Evolutionary conservation across 2,113 vertebrate genomes (phyloP).

Genomic region (Geococcyx californianus): DNA sequence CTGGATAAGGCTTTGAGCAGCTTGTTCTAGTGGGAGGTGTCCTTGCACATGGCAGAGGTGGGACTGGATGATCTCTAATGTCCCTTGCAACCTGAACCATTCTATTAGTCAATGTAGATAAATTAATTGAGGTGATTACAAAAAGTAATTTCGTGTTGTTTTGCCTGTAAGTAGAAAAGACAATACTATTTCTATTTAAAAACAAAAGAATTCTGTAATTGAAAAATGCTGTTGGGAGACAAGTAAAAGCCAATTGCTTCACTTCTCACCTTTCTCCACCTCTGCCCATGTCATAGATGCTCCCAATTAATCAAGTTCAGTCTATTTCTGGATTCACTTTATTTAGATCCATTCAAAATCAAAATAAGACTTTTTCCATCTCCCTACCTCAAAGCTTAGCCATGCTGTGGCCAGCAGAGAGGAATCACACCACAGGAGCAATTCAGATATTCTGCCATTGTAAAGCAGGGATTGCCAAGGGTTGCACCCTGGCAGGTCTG

Average conservation of each 20-base stretch:
- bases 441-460: background rate
- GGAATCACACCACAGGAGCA: background rate
- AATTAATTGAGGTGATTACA: background rate
- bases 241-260: background rate
- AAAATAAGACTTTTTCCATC: background rate
- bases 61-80: no score
- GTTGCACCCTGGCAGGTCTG: background rate
- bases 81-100: no score
- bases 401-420: background rate
- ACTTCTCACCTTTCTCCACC: background rate
- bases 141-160: background rate
- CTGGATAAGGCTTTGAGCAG: no score
- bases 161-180: background rate
- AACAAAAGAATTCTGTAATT: background rate
- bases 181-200: background rate
- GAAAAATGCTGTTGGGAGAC: background rate
- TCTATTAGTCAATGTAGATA: no score
- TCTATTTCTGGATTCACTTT: background rate
- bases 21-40: no score
- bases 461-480: background rate
- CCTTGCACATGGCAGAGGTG: no score
- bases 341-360: background rate
- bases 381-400: background rate
- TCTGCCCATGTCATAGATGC: background rate
- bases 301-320: background rate